Evolutionary conservation across 2,888 invertebrate genomes (phyloP), one percentile per base, ranked within the genome.

Genomic region (Adelognathus sp.): DNA sequence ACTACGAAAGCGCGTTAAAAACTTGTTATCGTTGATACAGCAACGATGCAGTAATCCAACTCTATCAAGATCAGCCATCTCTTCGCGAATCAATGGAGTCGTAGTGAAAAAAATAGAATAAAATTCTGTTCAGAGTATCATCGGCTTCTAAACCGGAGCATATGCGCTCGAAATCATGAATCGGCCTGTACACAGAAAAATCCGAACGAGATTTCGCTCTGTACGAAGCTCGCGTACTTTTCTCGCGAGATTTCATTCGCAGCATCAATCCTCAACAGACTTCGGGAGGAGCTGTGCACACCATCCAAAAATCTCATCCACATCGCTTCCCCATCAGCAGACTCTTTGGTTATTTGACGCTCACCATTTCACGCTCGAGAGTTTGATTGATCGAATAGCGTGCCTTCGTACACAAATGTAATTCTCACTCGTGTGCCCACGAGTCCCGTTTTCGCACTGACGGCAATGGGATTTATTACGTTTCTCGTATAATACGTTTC

Each of bases 271-370:
- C 33, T 16, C 56, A 41, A 41, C 24, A 31, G 54, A 14, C 7
- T 54, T 29, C 29, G 14, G 7, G 14, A 27, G 14, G 31, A 31
- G 3, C 11, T 6, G 21, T 41, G 9, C 16, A 44, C 11, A 61
- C 14, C 21, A 29, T 61, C 27, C 9, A 44, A 3, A 33, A 44
- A 46, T 9, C 24, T 4, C 14, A 11, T 14, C 33, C 11, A 27
- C 11, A n/a, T 29, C 31, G n/a, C n/a, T 36, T 39, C 58, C 29
- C 16, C 60, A 29, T 24, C 54, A n/a, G 41, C 60, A 39, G n/a
- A n/a, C n/a, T 60, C 60, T 54, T 75, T 69, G 39, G 50, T 66
- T 60, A 73, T 73, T 74, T 67, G 75, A 63, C 69, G 50, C 31
- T 18, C 29, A 69, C n/a, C 63, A 44, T 50, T 70, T 56, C 36